Conservation (phyloP, 2,888 invertebrate species). For the Drosophila ezoana region DNA sequence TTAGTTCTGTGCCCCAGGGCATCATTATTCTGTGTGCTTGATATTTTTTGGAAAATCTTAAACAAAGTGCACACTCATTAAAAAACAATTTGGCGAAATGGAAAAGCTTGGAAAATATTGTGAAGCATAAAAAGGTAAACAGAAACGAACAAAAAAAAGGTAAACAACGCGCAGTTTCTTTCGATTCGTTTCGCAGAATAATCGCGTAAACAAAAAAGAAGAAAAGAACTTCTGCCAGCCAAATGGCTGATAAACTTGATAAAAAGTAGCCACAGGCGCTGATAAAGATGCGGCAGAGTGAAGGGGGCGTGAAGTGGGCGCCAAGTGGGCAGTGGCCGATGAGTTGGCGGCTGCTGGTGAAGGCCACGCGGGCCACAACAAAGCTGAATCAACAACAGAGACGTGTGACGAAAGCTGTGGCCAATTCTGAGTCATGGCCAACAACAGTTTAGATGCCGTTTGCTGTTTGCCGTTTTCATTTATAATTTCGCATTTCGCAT, state of each 20-base stretch:
- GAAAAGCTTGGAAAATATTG: constrained; percentile 10
- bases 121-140: constrained; percentile 24
- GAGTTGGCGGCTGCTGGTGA: constrained; percentile 25
- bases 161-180: constrained; percentile 36
- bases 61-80: background rate
- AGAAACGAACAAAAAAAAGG: background rate
- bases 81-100: constrained; percentile 16
- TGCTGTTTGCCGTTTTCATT: constrained; percentile 20
- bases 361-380: constrained; percentile 37
- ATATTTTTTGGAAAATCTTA: background rate
- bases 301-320: constrained; percentile 15
- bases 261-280: constrained; percentile 5
- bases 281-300: constrained; percentile 17
- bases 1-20: background rate
- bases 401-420: constrained; percentile 17
- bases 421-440: constrained; percentile 41
- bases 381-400: background rate
- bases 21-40: background rate
- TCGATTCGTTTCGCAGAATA: constrained; percentile 22
- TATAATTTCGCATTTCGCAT: background rate
- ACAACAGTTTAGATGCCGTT: constrained; percentile 15
- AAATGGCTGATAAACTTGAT: constrained; percentile 39
- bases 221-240: constrained; percentile 1
- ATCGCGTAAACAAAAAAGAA: constrained; percentile 31
- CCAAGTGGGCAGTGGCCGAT: constrained; percentile 21